Conservation (phyloP, 1,140 invertebrate species). For the Cotesia typhae region DNA sequence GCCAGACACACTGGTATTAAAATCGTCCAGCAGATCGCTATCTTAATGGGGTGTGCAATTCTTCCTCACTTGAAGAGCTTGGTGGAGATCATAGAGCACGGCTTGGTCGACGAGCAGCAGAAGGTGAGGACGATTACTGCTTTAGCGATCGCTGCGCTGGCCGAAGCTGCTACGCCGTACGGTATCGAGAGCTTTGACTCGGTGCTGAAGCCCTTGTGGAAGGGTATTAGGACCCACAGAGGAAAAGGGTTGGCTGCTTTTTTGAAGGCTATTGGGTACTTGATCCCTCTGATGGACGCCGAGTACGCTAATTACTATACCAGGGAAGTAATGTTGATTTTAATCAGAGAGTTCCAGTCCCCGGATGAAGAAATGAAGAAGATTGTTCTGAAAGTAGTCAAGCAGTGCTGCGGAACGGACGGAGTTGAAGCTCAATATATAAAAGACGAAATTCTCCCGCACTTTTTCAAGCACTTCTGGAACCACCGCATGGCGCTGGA, state of each 20-base stretch:
- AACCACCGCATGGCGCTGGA: conserved; percentile 99
- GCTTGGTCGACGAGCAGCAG: conserved; percentile 86
- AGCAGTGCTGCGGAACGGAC: conserved; percentile 99
- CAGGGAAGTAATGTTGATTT: conserved; percentile 98
- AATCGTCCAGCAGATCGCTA: conserved; percentile 99
- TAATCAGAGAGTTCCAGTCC: conserved; percentile 99
- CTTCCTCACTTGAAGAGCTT: conserved; percentile 97
- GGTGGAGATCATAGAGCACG: conserved; percentile 99
- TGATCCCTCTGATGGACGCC: conserved; percentile 99
- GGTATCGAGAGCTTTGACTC: conserved; percentile 99
- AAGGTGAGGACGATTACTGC: conserved; percentile 98
- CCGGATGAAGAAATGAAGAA: conserved; percentile 99
- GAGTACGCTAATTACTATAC: conserved; percentile 99
- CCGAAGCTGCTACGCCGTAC: conserved; percentile 98
- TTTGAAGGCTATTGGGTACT: conserved; percentile 98
- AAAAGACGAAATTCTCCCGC: conserved; percentile 97
- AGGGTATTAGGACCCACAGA: conserved; percentile 97
- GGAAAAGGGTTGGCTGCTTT: conserved; percentile 99
- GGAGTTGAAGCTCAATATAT: conserved; percentile 99
- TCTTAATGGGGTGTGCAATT: conserved; percentile 99
- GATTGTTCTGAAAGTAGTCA: conserved; percentile 99
- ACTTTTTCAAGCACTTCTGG: conserved; percentile 99
- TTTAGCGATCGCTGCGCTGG: conserved; percentile 95
- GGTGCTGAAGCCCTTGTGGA: conserved; percentile 98
- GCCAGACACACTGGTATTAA: conserved; percentile 99